These are phyloP conservation scores for Phainopepla nitens DNA, from an alignment of 2,113 vertebrate species.

Conservation along the genomic window DNA sequence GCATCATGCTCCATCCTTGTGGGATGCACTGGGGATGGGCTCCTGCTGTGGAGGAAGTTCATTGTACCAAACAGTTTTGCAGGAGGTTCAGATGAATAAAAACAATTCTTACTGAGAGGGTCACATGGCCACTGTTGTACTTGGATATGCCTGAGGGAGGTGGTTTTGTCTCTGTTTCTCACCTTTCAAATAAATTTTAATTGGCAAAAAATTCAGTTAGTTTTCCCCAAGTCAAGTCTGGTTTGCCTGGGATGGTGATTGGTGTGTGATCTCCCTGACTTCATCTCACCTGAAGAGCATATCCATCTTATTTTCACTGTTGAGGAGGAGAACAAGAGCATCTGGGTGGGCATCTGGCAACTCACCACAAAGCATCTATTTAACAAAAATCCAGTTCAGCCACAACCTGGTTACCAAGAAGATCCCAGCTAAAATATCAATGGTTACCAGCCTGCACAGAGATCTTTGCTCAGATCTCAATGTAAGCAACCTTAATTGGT, in stretches of 20 bases:
- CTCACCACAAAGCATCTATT: not conserved
- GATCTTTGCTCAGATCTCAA: not conserved
- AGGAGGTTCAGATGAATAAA: not conserved
- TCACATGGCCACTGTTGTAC: accelerated
- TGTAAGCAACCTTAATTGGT: not conserved
- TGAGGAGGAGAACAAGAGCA: not conserved
- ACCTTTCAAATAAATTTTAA: not conserved
- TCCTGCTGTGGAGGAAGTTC: not conserved
- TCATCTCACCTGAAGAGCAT: not conserved
- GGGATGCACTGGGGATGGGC: not conserved
- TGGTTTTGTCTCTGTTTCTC: not conserved
- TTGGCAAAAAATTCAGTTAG: not conserved
- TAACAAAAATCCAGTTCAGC: not conserved
- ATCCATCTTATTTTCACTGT: not conserved
- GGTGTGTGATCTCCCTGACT: not conserved
- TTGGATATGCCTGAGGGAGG: not conserved
- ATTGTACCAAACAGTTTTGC: not conserved
- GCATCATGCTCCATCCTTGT: not conserved
- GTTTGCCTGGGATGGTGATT: not conserved
- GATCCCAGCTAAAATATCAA: not conserved
- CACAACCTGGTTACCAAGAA: not conserved
- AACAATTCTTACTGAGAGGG: not conserved
- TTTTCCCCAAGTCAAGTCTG: not conserved
- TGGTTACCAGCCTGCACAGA: not conserved
- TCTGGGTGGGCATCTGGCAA: not conserved